Evolutionary conservation across 64 coral and sea anemone genomes (phyloP).

Genomic region (Stichodactyla helianthus): DNA sequence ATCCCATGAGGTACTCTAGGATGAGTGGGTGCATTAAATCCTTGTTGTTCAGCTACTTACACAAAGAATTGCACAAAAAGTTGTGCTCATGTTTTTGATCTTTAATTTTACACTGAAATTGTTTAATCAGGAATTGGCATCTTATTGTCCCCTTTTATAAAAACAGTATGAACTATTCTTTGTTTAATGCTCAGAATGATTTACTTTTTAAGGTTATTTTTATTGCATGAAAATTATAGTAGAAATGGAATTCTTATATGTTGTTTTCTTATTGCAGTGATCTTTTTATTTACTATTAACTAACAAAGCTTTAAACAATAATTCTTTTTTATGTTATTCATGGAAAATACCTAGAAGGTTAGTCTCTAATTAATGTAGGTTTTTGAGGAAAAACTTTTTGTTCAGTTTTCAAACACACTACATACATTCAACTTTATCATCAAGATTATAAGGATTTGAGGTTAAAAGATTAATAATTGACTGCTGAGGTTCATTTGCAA

Average conservation of each 20-base stretch:
- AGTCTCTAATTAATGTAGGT: too few species aligned
- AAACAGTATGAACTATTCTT: neutral
- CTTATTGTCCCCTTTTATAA: too few species aligned
- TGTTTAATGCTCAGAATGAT: neutral
- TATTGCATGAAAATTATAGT: too few species aligned
- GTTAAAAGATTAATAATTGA: conserved; percentile 16
- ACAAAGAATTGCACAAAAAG: neutral
- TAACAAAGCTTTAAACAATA: too few species aligned
- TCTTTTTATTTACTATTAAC: too few species aligned
- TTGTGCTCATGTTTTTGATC: neutral
- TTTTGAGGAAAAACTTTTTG: neutral
- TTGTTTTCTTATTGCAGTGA: too few species aligned
- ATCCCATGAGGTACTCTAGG: neutral
- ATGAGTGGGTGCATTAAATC: neutral
- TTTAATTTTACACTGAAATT: neutral
- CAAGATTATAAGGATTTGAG: neutral
- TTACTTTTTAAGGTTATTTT: neutral
- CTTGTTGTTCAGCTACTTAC: neutral
- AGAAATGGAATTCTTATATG: too few species aligned
- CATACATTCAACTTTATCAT: neutral
- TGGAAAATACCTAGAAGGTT: too few species aligned
- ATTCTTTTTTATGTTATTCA: too few species aligned
- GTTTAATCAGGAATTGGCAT: neutral
- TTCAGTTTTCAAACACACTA: neutral
- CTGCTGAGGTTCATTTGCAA: neutral